These are phyloP conservation scores for Aculops lycopersici DNA, from an alignment of 1,140 invertebrate species.

Conservation along the genomic window DNA sequence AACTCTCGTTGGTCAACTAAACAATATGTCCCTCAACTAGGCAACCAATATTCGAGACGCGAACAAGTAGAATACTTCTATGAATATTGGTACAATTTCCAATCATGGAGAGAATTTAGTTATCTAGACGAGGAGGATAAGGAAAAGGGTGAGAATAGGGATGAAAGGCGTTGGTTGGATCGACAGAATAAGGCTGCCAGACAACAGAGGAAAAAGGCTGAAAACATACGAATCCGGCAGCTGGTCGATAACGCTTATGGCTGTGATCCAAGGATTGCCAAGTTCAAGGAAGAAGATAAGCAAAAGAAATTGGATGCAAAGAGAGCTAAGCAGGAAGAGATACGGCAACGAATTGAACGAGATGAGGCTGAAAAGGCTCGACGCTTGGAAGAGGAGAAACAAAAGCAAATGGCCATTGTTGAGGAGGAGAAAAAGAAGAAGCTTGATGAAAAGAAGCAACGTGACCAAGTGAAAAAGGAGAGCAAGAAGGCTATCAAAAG, in stretches of 20 bases:
- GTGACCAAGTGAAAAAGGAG: slow-evolving; percentile 43
- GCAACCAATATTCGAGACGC: slow-evolving; percentile 27
- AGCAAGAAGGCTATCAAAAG: slow-evolving; percentile 55
- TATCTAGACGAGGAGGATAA: slow-evolving; percentile 96
- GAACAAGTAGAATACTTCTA: slow-evolving; percentile 24
- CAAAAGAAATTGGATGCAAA: slow-evolving; percentile 59
- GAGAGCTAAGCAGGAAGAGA: slow-evolving; percentile 56
- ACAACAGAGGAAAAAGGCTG: slow-evolving; percentile 74
- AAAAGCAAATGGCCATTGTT: not conserved
- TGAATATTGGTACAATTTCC: slow-evolving; percentile 45
- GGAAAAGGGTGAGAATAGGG: slow-evolving; percentile 70
- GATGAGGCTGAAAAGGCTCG: slow-evolving; percentile 37
- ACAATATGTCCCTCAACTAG: slow-evolving; percentile 47
- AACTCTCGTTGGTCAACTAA: slow-evolving; percentile 64
- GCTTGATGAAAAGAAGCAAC: slow-evolving; percentile 42
- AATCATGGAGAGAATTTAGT: slow-evolving; percentile 96
- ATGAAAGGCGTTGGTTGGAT: slow-evolving; percentile 83
- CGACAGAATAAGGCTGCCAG: slow-evolving; percentile 77
- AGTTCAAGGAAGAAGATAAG: slow-evolving; percentile 75
- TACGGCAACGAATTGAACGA: slow-evolving; percentile 27
- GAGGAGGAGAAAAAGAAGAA: slow-evolving; percentile 17
- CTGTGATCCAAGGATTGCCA: slow-evolving; percentile 56
- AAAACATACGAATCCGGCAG: slow-evolving; percentile 53
- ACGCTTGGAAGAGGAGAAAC: slow-evolving; percentile 6
- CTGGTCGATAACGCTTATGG: slow-evolving; percentile 75